Conservation (phyloP, 1,140 invertebrate genomes). For the Chelonus insularis region DNA sequence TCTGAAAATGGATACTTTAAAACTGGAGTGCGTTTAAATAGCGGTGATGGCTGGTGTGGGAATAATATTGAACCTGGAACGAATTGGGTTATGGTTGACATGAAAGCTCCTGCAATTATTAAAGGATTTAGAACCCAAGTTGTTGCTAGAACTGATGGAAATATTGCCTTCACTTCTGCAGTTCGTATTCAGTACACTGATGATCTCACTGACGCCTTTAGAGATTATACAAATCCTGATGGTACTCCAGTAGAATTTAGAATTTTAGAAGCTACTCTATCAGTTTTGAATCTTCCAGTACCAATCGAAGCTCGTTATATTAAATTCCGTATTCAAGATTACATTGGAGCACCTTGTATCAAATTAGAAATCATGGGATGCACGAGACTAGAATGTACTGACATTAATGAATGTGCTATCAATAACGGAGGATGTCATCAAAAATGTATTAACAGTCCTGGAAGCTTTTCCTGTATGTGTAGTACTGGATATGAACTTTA, state of each 20-base stretch:
- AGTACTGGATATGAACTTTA: constrained; percentile 93
- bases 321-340: constrained; percentile 88
- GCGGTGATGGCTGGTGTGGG: constrained; percentile 87
- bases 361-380: constrained; percentile 94
- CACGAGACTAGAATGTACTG: constrained; percentile 84
- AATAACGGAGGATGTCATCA: constrained; percentile 94
- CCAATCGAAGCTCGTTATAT: constrained; percentile 91
- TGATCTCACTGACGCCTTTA: constrained; percentile 85
- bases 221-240: constrained; percentile 88
- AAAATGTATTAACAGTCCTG: constrained; percentile 88
- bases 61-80: constrained; percentile 78
- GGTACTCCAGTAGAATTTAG: constrained; percentile 91
- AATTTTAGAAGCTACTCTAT: constrained; percentile 82
- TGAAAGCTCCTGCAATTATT: constrained; percentile 87
- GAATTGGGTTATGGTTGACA: constrained; percentile 87
- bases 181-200: constrained; percentile 86
- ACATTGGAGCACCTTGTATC: constrained; percentile 83
- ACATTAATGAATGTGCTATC: constrained; percentile 88
- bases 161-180: constrained; percentile 83
- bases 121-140: constrained; percentile 88
- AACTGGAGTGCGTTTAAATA: constrained; percentile 79
- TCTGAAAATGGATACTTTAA: constrained; percentile 81
- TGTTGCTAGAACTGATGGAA: constrained; percentile 76
- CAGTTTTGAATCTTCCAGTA: constrained; percentile 85
- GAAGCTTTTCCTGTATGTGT: constrained; percentile 85